Conservation (phyloP, 2,797 vertebrate species). For the Synaphobranchus kaupii region DNA sequence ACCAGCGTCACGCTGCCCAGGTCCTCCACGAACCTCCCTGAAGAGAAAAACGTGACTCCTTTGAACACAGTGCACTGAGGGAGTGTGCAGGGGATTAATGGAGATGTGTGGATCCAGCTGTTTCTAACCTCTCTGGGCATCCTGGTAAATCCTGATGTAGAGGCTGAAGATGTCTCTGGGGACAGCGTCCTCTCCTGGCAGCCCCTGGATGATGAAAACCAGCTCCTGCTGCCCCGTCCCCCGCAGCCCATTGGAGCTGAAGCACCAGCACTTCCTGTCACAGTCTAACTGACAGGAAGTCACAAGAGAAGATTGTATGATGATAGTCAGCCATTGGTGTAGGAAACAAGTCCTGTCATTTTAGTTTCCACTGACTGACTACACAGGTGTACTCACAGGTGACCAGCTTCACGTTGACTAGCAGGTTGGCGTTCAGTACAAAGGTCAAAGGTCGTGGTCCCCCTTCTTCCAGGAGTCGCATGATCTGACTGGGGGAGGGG, state of each 20-base stretch:
- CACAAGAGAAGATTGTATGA: not conserved
- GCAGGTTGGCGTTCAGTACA: slow-evolving; percentile 88
- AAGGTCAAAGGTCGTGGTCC: slow-evolving; percentile 82
- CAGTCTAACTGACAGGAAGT: slow-evolving; percentile 67
- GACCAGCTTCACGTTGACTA: slow-evolving; percentile 87
- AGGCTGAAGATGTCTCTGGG: slow-evolving; percentile 87
- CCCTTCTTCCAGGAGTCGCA: slow-evolving; percentile 78
- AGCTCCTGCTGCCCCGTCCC: slow-evolving; percentile 92
- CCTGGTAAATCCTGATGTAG: slow-evolving; percentile 86
- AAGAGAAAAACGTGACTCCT: slow-evolving; percentile 19
- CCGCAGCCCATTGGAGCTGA: slow-evolving; percentile 89
- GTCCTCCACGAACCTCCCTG: slow-evolving; percentile 87
- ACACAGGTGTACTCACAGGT: slow-evolving; percentile 76
- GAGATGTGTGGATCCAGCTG: not conserved
- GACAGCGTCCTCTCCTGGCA: slow-evolving; percentile 82
- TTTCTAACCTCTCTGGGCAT: slow-evolving; percentile 83
- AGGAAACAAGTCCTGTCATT: not conserved
- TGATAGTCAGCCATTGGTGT: not conserved
- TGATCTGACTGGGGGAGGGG: slow-evolving; percentile 80
- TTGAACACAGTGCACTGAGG: not conserved
- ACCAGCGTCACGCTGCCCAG: slow-evolving; percentile 87
- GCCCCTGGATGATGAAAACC: slow-evolving; percentile 81
- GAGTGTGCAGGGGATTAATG: not conserved
- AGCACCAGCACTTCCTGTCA: slow-evolving; percentile 86
- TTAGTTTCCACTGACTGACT: not conserved